Evolutionary conservation across 23 tunicate species (phyloP), one percentile per base, ranked within the genome.

Genomic region (Ciona savignyi): DNA sequence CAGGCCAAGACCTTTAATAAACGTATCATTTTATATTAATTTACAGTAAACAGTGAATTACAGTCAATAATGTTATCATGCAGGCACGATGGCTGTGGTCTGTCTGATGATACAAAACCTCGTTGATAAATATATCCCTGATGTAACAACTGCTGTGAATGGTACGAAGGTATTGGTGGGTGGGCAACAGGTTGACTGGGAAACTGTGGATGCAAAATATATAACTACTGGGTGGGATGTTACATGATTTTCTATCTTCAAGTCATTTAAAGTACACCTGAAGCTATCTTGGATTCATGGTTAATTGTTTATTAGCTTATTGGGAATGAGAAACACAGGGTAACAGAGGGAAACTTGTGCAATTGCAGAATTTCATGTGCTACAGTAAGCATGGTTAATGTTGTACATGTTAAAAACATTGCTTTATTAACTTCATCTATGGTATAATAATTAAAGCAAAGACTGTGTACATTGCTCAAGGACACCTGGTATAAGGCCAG

Each of bases 51-150:
- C n/a, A n/a, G n/a, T n/a, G n/a, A n/a, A n/a, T n/a, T n/a, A n/a
- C n/a, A n/a, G n/a, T n/a, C n/a, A n/a, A n/a, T n/a, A n/a, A n/a
- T n/a, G n/a, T n/a, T n/a, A n/a, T n/a, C n/a, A n/a, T 30, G 6
- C 27, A 90, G 97, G 97, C 63, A 91, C 97, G 25, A 91, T 81
- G 86, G 97, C 91, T 51, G 97, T 91, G 3, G 87, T 91, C 3
- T 91, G 97, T 34, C 78, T 91, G 28, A 91, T 91, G 97, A 81
- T 91, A 20, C 93, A 84, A 60, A 91, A 91, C 78, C 32, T 91
- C 1, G 71, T 84, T 34, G 62, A 80, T 19, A 42, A 67, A 0
- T 82, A 84, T 35, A 73, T 90, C 42, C 89, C 82, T 33, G 97
- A 90, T 51, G n/a, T 70, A 22, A 63, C 67, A 25, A 73, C 78